phyloP scores from a whole-genome alignment of 2,113 vertebrate genomes.

The Upupa epops region DNA sequence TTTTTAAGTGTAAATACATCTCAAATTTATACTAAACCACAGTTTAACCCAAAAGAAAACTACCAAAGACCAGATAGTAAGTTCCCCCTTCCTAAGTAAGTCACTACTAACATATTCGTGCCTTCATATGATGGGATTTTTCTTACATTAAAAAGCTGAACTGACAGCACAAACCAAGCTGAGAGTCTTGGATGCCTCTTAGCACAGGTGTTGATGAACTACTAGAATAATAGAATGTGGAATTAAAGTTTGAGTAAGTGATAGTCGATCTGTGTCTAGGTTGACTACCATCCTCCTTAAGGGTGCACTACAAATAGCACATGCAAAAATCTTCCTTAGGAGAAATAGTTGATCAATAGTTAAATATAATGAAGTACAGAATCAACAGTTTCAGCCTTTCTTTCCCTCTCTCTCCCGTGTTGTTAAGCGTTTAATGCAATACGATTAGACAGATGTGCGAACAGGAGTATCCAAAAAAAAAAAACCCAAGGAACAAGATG shows the following conservation, averaged over 20 bases:
- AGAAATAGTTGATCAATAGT: conserved; percentile 1
- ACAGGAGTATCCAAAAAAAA: background rate
- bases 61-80: background rate
- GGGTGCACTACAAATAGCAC: background rate
- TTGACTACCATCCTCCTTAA: background rate
- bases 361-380: background rate
- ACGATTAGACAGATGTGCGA: conserved; percentile 47
- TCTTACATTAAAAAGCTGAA: background rate
- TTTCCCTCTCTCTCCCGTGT: background rate
- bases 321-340: background rate
- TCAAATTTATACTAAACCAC: background rate
- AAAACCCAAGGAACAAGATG: conserved; percentile 4
- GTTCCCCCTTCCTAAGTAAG: background rate
- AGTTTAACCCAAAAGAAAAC: background rate
- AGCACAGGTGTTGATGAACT: background rate
- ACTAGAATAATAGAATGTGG: background rate
- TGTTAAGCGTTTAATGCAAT: conserved; percentile 31
- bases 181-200: background rate
- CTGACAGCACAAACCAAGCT: background rate
- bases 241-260: background rate
- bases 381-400: conserved; percentile 7
- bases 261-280: background rate
- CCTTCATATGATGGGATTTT: rapidly evolving
- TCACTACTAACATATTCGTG: background rate
- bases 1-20: background rate